phyloP scores from a whole-genome alignment of 2,888 invertebrate species.

The Drosophila anceps region DNA sequence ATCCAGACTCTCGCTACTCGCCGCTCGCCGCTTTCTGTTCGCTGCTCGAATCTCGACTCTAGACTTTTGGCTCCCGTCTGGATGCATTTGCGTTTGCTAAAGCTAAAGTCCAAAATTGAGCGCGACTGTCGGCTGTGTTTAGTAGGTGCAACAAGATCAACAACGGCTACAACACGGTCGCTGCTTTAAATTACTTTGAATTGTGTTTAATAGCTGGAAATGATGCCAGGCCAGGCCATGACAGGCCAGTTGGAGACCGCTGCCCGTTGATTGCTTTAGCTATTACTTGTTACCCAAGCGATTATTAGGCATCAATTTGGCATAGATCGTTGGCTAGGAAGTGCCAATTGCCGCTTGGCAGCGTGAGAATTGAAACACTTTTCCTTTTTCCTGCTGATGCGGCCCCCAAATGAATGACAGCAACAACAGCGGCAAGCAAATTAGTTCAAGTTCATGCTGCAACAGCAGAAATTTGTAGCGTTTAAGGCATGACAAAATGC shows the following conservation, averaged over 20 bases:
- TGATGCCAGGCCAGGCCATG: conserved; percentile 58
- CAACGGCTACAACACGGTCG: conserved; percentile 29
- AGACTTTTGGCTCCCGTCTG: conserved; percentile 31
- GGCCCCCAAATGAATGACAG: conserved; percentile 17
- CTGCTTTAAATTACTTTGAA: conserved; percentile 76
- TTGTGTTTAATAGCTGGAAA: conserved; percentile 81
- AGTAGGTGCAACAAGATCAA: conserved; percentile 62
- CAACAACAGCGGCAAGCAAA: conserved; percentile 2
- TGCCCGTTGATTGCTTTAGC: conserved; percentile 44
- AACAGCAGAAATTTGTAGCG: conserved; percentile 70
- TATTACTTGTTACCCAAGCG: conserved; percentile 65
- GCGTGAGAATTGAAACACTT: conserved; percentile 73
- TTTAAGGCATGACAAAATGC: conserved; percentile 74
- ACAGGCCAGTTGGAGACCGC: conserved; percentile 18
- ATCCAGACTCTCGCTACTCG: conserved; percentile 13
- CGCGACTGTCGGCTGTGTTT: conserved; percentile 25
- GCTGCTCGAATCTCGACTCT: conserved; percentile 16
- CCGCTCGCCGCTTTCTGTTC: conserved; percentile 18
- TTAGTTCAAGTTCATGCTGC: conserved; percentile 72
- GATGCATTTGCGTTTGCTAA: conserved; percentile 25
- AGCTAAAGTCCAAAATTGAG: conserved; percentile 11
- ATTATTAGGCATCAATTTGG: conserved; percentile 75
- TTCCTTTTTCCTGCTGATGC: conserved; percentile 65
- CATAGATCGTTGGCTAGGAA: conserved; percentile 58
- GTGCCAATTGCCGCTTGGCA: conserved; percentile 70